Conservation (phyloP, 2,113 vertebrate genomes). For the Gnathonemus longibarbis region DNA sequence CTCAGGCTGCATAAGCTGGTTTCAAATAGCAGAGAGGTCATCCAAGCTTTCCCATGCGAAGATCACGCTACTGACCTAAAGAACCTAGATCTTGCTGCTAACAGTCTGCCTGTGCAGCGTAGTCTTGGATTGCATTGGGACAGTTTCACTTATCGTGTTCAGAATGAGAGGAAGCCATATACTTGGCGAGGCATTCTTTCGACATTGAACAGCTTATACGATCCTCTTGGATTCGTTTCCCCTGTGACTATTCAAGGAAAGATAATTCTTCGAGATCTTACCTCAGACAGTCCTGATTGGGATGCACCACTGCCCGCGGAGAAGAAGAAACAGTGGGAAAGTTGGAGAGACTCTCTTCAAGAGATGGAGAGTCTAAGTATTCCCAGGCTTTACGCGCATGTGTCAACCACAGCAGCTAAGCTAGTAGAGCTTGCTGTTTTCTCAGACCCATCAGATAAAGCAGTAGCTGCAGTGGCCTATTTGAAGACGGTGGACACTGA, state of each 20-base stretch:
- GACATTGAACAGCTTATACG: slow-evolving; percentile 24
- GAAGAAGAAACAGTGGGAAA: background rate
- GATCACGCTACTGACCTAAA: background rate
- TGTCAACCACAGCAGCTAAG: background rate
- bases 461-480: background rate
- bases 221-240: slow-evolving; percentile 13
- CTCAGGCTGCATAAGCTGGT: background rate
- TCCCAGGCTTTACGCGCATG: background rate
- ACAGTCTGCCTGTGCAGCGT: background rate
- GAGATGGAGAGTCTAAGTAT: slow-evolving; percentile 8
- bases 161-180: background rate
- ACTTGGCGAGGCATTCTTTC: slow-evolving; percentile 13
- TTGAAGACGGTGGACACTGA: background rate
- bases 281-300: slow-evolving; percentile 19
- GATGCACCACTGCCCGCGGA: slow-evolving; percentile 6
- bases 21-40: background rate
- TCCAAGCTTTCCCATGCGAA: background rate
- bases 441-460: background rate
- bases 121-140: background rate
- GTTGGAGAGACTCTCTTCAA: slow-evolving; percentile 8
- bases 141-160: slow-evolving; percentile 14
- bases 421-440: slow-evolving; percentile 21
- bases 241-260: slow-evolving; percentile 14
- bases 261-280: slow-evolving; percentile 13
- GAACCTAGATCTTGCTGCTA: background rate